These are phyloP conservation scores for Fistularia commersonii DNA, from an alignment of 2,797 vertebrate species.

Conservation along the genomic window DNA sequence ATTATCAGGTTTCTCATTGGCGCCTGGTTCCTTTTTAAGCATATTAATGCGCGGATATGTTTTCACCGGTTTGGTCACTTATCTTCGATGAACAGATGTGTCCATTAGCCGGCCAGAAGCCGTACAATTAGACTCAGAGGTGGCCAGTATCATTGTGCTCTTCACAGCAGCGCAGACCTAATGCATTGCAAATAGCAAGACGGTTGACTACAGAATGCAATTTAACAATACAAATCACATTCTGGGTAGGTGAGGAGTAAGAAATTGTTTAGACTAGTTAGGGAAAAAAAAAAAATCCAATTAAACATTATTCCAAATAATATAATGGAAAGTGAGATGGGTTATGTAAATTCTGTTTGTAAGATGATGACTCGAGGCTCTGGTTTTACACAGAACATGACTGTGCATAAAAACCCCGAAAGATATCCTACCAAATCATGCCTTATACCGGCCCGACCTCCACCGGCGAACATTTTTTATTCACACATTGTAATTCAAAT, in stretches of 20 bases:
- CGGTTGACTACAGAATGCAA: conserved; percentile 49
- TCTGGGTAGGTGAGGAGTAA: conserved; percentile 48
- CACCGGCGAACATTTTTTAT: conserved; percentile 37
- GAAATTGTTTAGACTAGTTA: conserved; percentile 52
- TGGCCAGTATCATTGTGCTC: conserved; percentile 40
- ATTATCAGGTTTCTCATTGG: no score
- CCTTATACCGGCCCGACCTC: not conserved
- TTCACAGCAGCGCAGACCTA: conserved; percentile 37
- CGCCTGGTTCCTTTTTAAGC: conserved; percentile 1
- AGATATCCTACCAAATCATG: conserved; percentile 1
- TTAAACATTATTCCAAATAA: conserved; percentile 49
- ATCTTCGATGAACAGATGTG: conserved; percentile 41
- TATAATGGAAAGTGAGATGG: conserved; percentile 65
- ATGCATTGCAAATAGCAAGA: conserved; percentile 35
- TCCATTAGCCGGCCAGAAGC: conserved; percentile 41
- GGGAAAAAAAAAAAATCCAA: conserved; percentile 58
- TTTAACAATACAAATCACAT: conserved; percentile 60
- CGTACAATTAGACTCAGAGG: conserved; percentile 35
- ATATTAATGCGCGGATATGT: conserved; percentile 31
- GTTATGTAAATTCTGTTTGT: conserved; percentile 63
- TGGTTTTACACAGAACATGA: conserved; percentile 46
- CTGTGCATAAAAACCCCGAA: conserved; percentile 40
- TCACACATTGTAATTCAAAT: conserved; percentile 40
- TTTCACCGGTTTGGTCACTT: conserved; percentile 31
- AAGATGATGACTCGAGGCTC: conserved; percentile 35